Conservation (phyloP, 2,113 vertebrate genomes). For the Megaceryle torquata region DNA sequence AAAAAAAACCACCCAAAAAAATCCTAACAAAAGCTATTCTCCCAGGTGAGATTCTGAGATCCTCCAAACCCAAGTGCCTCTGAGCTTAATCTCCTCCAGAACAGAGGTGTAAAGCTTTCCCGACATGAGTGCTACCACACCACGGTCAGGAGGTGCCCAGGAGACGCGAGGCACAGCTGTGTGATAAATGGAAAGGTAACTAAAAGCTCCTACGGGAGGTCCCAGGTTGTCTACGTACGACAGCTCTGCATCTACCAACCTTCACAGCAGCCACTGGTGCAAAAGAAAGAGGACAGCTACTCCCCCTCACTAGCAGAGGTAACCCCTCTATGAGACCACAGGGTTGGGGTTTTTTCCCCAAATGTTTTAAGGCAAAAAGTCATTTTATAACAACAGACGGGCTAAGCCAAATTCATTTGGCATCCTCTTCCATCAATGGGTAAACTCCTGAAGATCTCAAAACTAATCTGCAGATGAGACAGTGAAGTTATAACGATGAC, state of each 20-base stretch:
- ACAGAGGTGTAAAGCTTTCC: fast-evolving
- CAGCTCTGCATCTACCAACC: fast-evolving
- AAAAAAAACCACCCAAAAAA: too few relatives aligned
- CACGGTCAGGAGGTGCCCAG: too few relatives aligned
- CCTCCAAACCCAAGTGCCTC: background rate
- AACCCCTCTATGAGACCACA: fast-evolving
- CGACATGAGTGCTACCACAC: fast-evolving
- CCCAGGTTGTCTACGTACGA: background rate
- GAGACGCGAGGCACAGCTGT: background rate
- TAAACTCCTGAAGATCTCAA: background rate
- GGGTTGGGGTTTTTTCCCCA: background rate
- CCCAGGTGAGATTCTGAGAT: background rate
- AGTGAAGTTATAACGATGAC: background rate
- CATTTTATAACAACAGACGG: background rate
- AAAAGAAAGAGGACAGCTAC: too few relatives aligned
- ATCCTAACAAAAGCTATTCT: too few relatives aligned
- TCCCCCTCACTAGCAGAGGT: too few relatives aligned
- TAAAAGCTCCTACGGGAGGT: background rate
- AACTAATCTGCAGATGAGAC: background rate
- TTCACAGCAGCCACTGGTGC: too few relatives aligned
- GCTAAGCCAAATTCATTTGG: background rate
- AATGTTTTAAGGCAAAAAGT: background rate
- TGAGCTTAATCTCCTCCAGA: background rate
- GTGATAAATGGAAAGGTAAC: background rate
- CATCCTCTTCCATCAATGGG: background rate